These are phyloP conservation scores for Tyrophagus putrescentiae DNA, from an alignment of 1,140 invertebrate genomes.

Conservation along the genomic window DNA sequence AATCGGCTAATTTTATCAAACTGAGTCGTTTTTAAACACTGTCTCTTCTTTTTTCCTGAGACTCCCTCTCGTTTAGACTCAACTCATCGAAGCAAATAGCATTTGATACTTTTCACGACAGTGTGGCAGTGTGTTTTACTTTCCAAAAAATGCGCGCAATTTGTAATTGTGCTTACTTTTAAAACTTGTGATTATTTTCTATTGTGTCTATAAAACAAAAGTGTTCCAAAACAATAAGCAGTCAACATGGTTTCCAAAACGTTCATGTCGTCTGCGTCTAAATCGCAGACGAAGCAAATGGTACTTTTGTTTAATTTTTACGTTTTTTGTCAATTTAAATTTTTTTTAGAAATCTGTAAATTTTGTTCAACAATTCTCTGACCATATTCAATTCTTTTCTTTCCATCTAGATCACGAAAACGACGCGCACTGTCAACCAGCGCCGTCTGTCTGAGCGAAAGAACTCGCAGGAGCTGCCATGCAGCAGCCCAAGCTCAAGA, in stretches of 20 bases:
- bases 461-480: background rate
- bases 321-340: slow-evolving; percentile 2
- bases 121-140: no score
- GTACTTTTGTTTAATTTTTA: background rate
- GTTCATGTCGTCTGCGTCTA: background rate
- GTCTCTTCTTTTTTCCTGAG: no score
- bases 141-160: no score
- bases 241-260: background rate
- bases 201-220: no score
- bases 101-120: no score
- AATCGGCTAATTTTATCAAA: no score
- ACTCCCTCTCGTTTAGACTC: no score
- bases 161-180: no score
- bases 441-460: slow-evolving; percentile 11
- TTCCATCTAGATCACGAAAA: slow-evolving; percentile 20
- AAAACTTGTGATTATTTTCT: no score
- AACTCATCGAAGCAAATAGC: no score
- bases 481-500: slow-evolving; percentile 31
- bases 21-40: no score
- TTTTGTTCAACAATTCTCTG: slow-evolving; percentile 1
- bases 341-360: background rate
- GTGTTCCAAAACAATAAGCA: no score
- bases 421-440: slow-evolving; percentile 18
- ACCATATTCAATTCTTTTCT: background rate
- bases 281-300: background rate